Evolutionary conservation across 1,140 invertebrate genomes (phyloP).

Genomic region (Heliconius melpomene): DNA sequence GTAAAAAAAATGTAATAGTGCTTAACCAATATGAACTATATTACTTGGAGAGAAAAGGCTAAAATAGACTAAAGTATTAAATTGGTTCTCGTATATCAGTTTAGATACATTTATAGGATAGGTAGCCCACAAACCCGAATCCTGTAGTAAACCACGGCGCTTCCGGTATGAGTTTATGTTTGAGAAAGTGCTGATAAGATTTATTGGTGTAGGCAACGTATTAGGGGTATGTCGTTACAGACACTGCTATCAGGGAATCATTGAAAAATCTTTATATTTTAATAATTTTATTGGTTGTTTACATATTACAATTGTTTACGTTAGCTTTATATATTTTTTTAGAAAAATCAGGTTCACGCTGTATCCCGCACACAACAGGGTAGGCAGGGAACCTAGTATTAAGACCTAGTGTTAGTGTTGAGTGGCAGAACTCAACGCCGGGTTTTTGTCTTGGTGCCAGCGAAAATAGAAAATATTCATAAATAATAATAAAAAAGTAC

Average conservation of each 20-base stretch:
- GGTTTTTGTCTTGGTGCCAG: no score
- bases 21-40: not conserved
- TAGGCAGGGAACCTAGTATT: no score
- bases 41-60: not conserved
- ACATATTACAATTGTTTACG: no score
- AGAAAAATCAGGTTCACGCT: no score
- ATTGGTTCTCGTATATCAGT: conserved; percentile 4
- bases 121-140: conserved; percentile 72
- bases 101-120: conserved; percentile 59
- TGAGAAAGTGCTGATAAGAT: conserved; percentile 59
- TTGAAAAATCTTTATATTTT: not conserved
- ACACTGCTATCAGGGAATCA: not conserved
- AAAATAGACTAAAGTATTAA: not conserved
- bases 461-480: no score
- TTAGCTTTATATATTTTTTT: no score
- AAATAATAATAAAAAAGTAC: not conserved
- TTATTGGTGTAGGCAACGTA: conserved; percentile 44
- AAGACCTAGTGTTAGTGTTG: no score
- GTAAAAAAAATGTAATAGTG: not conserved
- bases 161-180: conserved; percentile 57
- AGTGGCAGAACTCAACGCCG: no score
- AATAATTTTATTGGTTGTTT: no score
- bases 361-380: no score
- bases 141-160: conserved; percentile 50
- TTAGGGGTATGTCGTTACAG: not conserved